A percentile compares a stretch with the other conserved stretches of the same genome.
These are phyloP conservation scores for Poliocrania exsul DNA, from an alignment of 2,797 vertebrate genomes.

Conservation along the genomic window DNA sequence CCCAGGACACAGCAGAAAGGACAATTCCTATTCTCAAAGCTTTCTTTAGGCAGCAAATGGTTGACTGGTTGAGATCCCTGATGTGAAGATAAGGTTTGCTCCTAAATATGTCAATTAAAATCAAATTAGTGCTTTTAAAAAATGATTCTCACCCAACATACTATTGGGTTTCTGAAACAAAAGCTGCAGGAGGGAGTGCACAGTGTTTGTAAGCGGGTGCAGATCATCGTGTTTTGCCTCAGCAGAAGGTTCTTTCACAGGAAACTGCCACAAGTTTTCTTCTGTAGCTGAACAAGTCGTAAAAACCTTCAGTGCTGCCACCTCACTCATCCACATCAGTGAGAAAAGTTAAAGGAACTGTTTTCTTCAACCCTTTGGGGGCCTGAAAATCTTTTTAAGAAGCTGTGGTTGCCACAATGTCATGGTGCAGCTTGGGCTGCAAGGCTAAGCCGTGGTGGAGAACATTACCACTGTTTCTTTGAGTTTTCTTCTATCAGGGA, in stretches of 20 bases:
- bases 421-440: neutral
- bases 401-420: neutral
- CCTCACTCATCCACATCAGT: neutral
- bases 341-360: neutral
- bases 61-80: neutral
- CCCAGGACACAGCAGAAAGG: neutral
- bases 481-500: neutral
- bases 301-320: neutral
- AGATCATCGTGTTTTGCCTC: neutral
- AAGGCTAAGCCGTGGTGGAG: neutral
- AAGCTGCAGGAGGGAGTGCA: fast-evolving
- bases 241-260: neutral
- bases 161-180: neutral
- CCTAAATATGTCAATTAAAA: neutral
- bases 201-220: neutral
- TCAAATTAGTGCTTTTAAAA: neutral
- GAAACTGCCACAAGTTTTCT: conserved; percentile 21
- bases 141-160: neutral
- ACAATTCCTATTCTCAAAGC: neutral
- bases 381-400: neutral
- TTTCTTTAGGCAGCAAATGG: neutral
- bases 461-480: neutral
- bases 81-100: neutral
- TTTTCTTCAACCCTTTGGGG: neutral
- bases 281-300: neutral